Evolutionary conservation across 2,888 invertebrate genomes (phyloP).

Genomic region (Chloromyia formosa): DNA sequence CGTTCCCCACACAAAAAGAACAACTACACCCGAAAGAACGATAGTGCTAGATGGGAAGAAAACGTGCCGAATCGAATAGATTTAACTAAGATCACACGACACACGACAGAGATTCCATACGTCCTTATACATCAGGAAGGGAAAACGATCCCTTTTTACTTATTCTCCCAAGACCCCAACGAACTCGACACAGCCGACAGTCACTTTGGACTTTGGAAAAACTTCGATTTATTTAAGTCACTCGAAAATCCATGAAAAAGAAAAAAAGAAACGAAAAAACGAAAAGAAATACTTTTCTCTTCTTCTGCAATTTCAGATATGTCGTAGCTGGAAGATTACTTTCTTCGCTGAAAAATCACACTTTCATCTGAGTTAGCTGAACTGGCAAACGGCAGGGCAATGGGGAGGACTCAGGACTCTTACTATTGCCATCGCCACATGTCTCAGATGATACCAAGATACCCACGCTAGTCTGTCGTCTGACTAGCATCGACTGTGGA

Average conservation of each 20-base stretch:
- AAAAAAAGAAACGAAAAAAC: not conserved
- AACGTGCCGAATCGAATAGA: slow-evolving; percentile 35
- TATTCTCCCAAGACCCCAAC: not conserved
- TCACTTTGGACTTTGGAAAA: slow-evolving; percentile 5
- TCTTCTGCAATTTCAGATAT: slow-evolving; percentile 39
- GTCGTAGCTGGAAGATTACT: slow-evolving; percentile 22
- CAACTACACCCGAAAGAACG: not conserved
- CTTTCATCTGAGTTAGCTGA: slow-evolving; percentile 9
- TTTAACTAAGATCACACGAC: slow-evolving; percentile 27
- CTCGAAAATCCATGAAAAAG: slow-evolving; percentile 19
- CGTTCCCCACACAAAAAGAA: not conserved
- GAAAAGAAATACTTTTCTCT: slow-evolving; percentile 4
- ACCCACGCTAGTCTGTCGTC: too few relatives aligned
- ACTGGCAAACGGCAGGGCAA: too few relatives aligned
- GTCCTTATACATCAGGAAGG: not conserved
- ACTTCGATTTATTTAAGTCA: slow-evolving; percentile 37
- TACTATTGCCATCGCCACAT: too few relatives aligned
- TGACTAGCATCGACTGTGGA: too few relatives aligned
- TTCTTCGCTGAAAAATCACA: slow-evolving; percentile 33
- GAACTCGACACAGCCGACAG: not conserved
- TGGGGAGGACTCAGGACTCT: too few relatives aligned
- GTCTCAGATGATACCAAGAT: too few relatives aligned
- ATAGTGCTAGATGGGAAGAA: slow-evolving; percentile 2
- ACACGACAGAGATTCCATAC: not conserved
- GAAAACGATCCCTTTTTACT: not conserved